Base-by-base conservation (phyloP, 2,888 invertebrate genomes). In the Heliothis peltigera region DNA sequence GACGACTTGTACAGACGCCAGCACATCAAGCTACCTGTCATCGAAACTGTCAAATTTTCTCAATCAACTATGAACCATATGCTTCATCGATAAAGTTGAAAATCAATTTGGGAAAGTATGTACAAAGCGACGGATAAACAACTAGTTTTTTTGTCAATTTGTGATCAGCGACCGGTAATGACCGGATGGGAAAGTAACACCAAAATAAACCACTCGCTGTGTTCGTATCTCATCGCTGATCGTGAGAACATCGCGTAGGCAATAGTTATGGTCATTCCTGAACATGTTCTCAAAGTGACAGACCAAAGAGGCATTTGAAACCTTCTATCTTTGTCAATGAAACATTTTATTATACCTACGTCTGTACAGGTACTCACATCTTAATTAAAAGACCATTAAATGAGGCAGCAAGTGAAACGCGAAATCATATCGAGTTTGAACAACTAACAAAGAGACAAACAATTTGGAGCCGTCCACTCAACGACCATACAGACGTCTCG, bases 171-270 rank as follows among this genome's bases (percentile, higher is more conserved):
- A 39, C 48, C 49, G 28, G 52, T 77, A 70, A 64, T 60, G 46
- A 19, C 70, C 79, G 79, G 81, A 80, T 70, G 70, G 54, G 63
- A 77, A 64, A 74, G 64, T 66, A 55, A 52, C 58, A 42, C 56
- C 19, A 53, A 35, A 80, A 70, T 65, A 55, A 63, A 61, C 47
- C 52, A 56, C 19, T 17, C 19, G n/a, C 43, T 39, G 39, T n/a
- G 32, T 44, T 58, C 48, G 60, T 48, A 64, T 61, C 55, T 64
- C 43, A 39, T 51, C 28, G 48, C 47, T 60, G 18, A 65, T 69
- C 65, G 63, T 61, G 55, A 51, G 63, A 69, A 66, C 43, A 17
- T 32, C 39, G 21, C 39, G 15, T 17, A 8, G 49, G 6, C 15
- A 19, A 47, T 75, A 53, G 42, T 76, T 48, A 51, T 35, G 28